Conservation (phyloP, 2,113 vertebrate species). For the Coptodon rendalli region DNA sequence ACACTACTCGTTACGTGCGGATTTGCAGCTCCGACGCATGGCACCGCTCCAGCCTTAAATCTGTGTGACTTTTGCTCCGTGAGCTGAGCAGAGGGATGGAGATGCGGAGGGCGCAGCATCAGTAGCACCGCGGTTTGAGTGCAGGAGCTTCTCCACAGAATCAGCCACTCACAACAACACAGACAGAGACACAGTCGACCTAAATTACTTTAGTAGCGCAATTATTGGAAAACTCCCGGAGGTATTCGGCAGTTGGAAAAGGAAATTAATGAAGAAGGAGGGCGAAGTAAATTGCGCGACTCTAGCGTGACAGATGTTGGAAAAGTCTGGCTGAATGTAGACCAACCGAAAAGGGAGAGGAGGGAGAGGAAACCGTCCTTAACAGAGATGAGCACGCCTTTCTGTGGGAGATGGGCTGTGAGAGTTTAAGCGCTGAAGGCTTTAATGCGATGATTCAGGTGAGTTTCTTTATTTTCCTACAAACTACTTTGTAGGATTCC, state of each 20-base stretch:
- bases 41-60: conserved; percentile 11
- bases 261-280: conserved; percentile 56
- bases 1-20: neutral
- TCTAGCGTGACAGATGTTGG: conserved; percentile 47
- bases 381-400: conserved; percentile 2
- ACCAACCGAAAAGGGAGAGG: neutral
- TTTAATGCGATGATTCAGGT: conserved; percentile 23
- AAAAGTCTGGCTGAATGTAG: conserved; percentile 34
- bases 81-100: conserved; percentile 9
- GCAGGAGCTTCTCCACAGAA: conserved; percentile 20
- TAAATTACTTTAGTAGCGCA: conserved; percentile 56
- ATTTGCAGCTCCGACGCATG: neutral
- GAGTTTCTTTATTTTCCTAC: conserved; percentile 16
- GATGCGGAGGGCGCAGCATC: conserved; percentile 2
- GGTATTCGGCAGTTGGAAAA: conserved; percentile 20
- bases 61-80: neutral
- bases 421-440: neutral
- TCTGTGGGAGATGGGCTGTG: neutral
- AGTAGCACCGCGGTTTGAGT: neutral
- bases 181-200: conserved; percentile 45
- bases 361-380: conserved; percentile 15
- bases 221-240: conserved; percentile 58
- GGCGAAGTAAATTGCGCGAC: conserved; percentile 36
- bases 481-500: neutral
- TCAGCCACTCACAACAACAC: neutral